phyloP scores from a whole-genome alignment of 2,888 invertebrate genomes.

The Holacanthella duospinosa region DNA sequence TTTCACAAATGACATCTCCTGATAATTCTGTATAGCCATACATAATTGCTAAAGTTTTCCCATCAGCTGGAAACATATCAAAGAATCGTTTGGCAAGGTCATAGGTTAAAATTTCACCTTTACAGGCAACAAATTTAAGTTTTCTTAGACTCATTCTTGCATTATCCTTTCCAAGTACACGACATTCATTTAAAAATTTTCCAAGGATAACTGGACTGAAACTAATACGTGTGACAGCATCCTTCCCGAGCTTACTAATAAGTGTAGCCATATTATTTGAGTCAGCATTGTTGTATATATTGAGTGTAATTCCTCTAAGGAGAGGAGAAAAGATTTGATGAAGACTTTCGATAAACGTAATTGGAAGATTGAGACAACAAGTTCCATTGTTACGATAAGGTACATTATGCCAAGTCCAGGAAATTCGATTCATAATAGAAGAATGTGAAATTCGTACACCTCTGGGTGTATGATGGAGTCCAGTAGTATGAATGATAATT shows the following conservation, averaged over 20 bases:
- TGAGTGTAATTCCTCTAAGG: conserved; percentile 21
- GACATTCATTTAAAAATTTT: background rate
- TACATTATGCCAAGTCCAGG: conserved; percentile 62
- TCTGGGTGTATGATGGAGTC: conserved; percentile 11
- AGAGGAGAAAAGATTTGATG: conserved; percentile 20
- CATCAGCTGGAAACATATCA: background rate
- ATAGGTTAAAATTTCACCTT: background rate
- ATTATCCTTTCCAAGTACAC: background rate
- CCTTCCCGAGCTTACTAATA: conserved; percentile 10
- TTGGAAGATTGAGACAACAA: conserved; percentile 17
- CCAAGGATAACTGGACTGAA: background rate
- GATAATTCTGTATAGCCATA: background rate
- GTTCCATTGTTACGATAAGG: conserved; percentile 13
- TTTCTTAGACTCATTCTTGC: background rate
- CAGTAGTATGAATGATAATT: conserved; percentile 70
- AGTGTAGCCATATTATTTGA: conserved; percentile 19
- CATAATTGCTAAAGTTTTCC: background rate
- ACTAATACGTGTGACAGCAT: background rate
- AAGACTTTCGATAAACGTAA: conserved; percentile 14
- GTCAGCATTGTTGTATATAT: conserved; percentile 19
- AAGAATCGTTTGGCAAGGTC: background rate
- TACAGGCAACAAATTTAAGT: background rate
- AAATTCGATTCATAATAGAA: conserved; percentile 66
- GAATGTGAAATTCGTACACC: conserved; percentile 53
- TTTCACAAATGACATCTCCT: background rate